Conservation (phyloP, 2,888 invertebrate genomes). For the Nezara viridula region DNA sequence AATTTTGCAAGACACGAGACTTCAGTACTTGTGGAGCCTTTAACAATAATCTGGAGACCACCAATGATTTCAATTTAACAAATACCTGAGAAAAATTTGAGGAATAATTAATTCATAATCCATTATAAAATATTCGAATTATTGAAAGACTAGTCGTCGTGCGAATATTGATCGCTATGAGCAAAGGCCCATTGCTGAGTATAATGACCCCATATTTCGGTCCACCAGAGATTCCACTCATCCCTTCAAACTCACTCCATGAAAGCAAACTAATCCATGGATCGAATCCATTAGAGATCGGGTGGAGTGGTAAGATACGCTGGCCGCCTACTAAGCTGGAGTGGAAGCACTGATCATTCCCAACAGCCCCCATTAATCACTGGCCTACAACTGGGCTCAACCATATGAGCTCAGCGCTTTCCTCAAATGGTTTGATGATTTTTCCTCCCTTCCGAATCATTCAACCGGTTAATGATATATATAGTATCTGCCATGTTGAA, state of each 20-base stretch:
- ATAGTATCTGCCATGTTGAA: not conserved
- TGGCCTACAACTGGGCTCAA: not conserved
- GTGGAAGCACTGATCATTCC: slow-evolving; percentile 36
- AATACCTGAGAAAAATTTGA: no score
- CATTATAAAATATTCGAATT: no score
- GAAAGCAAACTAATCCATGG: slow-evolving; percentile 10
- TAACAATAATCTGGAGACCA: no score
- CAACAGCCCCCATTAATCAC: slow-evolving; percentile 19
- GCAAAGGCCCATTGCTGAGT: not conserved
- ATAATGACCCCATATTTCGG: not conserved
- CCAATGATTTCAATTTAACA: no score
- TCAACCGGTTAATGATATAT: not conserved
- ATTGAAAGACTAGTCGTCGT: no score
- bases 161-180: not conserved
- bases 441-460: not conserved
- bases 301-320: slow-evolving; percentile 28
- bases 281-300: slow-evolving; percentile 14
- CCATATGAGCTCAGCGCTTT: slow-evolving; percentile 25
- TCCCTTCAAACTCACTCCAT: not conserved
- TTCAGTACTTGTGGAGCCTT: no score
- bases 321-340: slow-evolving; percentile 34
- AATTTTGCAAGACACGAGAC: no score
- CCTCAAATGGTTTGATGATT: slow-evolving; percentile 2
- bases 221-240: not conserved
- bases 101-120: no score